Evolutionary conservation across 2,888 invertebrate species (phyloP).

Genomic region (Eilema caniola): DNA sequence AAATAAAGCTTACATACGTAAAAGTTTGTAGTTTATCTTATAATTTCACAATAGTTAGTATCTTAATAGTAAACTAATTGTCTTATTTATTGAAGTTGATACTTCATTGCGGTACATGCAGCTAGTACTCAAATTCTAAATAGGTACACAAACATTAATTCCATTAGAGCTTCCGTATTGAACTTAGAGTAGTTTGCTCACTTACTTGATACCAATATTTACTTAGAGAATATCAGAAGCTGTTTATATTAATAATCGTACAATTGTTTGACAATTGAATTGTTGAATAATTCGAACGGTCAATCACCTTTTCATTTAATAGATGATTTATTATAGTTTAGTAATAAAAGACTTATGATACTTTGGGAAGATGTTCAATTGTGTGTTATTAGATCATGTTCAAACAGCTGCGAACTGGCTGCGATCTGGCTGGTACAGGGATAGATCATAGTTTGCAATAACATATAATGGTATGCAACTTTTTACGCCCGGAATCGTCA

Average conservation of each 20-base stretch:
- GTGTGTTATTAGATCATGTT: too few species aligned
- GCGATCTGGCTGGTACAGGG: too few species aligned
- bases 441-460: too few species aligned
- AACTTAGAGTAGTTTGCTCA: constrained; percentile 9
- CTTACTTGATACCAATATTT: constrained; percentile 8
- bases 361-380: too few species aligned
- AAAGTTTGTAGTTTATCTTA: not conserved
- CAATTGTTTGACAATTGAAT: not conserved
- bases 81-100: not conserved
- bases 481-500: too few species aligned
- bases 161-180: constrained; percentile 13
- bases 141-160: constrained; percentile 2
- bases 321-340: too few species aligned
- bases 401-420: too few species aligned
- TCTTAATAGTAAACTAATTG: not conserved
- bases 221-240: not conserved
- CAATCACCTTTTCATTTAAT: too few species aligned
- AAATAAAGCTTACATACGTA: too few species aligned
- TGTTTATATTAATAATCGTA: not conserved
- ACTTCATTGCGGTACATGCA: not conserved
- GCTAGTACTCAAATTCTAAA: not conserved
- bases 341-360: too few species aligned
- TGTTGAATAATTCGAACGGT: not conserved
- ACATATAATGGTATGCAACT: too few species aligned
- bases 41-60: not conserved